Base-by-base conservation (phyloP, 2,113 vertebrate genomes). In the Brienomyrus brachyistius region DNA sequence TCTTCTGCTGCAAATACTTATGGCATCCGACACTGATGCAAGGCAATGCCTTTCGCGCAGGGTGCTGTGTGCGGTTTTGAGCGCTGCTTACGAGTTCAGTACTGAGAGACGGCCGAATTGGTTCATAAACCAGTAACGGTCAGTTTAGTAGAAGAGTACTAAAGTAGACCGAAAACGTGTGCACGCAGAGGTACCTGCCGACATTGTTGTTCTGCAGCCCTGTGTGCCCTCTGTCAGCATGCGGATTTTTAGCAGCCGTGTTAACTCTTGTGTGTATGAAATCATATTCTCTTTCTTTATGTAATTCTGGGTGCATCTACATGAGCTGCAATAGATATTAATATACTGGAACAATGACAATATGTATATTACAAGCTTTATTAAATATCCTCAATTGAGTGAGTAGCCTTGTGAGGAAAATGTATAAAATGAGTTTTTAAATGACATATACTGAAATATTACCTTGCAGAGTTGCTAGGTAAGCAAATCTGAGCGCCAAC, bases 281-380 rank as follows among this genome's bases (percentile, higher is more conserved):
- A 89, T 51, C 88, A 88, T 45, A 47, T 88, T 83, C 86, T 2
- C 70, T 84, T 82, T 27, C 56, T 84, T 87, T 87, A 86, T 62
- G 85, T 80, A 21, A 86, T 21, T 70, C 51, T 47, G 51, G 45
- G 48, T 89, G 90, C 47, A 89, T 40, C 89, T 51, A 88, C 89
- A 82, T 17, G 3, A 23, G 43, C 11, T 10, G 52, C 43, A 40
- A 40, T 56, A 17, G 50, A 83, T 56, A n/a, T 89, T 31, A 31
- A 56, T 56, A 35, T 88, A 31, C 88, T 86, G 83, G 83, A 86
- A 3, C 48, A 48, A 86, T 86, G 45, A 13, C 4, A 74, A 35
- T 43, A 43, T 40, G 74, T 80, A 43, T 86, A 86, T 86, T 51
- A 51, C 48, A 86, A 86, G 83, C 83, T 86, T 86, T 50, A 86